A percentile compares a stretch with the other conserved stretches of the same genome.
phyloP scores from a whole-genome alignment of 2,888 invertebrate species.

The Stratiomys singularior region DNA sequence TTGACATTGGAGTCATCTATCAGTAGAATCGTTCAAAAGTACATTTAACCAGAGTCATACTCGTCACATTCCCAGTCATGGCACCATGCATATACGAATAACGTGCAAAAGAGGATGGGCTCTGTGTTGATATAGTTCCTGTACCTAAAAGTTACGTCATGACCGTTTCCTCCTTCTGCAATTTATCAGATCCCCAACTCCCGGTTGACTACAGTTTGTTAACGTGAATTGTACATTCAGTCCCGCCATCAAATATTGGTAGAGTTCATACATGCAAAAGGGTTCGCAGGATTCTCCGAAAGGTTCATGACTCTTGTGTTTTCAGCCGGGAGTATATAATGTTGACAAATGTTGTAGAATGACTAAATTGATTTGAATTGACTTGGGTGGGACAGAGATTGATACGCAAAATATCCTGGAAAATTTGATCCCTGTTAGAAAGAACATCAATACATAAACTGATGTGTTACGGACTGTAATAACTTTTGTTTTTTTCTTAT shows the following conservation, averaged over 20 bases:
- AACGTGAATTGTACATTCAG: neutral
- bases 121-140: neutral
- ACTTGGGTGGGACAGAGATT: too few species aligned
- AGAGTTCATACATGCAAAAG: neutral
- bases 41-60: conserved; percentile 21
- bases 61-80: neutral
- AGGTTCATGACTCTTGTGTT: neutral
- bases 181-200: neutral
- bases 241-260: neutral
- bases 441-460: too few species aligned
- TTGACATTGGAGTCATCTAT: conserved; percentile 20
- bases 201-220: neutral
- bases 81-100: neutral
- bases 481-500: too few species aligned
- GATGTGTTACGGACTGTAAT: too few species aligned
- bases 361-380: too few species aligned
- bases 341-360: too few species aligned
- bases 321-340: too few species aligned
- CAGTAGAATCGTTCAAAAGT: conserved; percentile 14
- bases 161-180: neutral
- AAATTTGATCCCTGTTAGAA: too few species aligned
- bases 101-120: neutral
- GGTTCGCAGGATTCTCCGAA: neutral
- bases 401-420: too few species aligned
- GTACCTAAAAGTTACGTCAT: neutral